Conservation (phyloP, 2,113 vertebrate genomes). For the Rhinolophus sinicus region DNA sequence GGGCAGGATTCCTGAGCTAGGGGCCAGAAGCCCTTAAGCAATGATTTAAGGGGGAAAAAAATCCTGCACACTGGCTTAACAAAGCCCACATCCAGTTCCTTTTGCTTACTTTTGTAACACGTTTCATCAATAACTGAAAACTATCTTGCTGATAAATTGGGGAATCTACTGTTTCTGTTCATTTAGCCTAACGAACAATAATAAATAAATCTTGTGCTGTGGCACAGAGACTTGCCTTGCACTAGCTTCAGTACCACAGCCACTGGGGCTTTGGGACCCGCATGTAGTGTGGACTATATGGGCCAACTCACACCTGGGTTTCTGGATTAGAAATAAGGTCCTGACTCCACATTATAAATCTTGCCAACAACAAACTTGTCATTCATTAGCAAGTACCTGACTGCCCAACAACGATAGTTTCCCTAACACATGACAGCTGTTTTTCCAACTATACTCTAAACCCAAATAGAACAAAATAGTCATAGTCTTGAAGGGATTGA, state of each 20-base stretch:
- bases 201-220: not conserved
- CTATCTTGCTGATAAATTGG: slow-evolving; percentile 64
- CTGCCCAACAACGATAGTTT: not conserved
- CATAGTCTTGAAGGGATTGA: not conserved
- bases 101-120: slow-evolving; percentile 75
- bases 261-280: not conserved
- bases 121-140: slow-evolving; percentile 76
- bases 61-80: slow-evolving; percentile 81
- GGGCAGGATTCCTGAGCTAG: slow-evolving; percentile 94
- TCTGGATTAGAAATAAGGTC: slow-evolving; percentile 40
- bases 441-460: not conserved
- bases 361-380: slow-evolving; percentile 40
- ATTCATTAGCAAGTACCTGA: slow-evolving; percentile 42
- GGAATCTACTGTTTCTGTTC: slow-evolving; percentile 64
- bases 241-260: not conserved
- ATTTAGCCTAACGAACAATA: slow-evolving; percentile 63
- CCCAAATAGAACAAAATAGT: not conserved
- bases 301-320: slow-evolving; percentile 46
- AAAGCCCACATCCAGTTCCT: slow-evolving; percentile 81
- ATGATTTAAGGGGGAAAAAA: slow-evolving; percentile 82
- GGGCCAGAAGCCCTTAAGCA: slow-evolving; percentile 90
- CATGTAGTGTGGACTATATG: not conserved
- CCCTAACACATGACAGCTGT: slow-evolving; percentile 26
- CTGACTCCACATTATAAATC: slow-evolving; percentile 28
- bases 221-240: not conserved